Evolutionary conservation across 2,888 invertebrate genomes (phyloP).

Genomic region (Euspilapteryx auroguttella): DNA sequence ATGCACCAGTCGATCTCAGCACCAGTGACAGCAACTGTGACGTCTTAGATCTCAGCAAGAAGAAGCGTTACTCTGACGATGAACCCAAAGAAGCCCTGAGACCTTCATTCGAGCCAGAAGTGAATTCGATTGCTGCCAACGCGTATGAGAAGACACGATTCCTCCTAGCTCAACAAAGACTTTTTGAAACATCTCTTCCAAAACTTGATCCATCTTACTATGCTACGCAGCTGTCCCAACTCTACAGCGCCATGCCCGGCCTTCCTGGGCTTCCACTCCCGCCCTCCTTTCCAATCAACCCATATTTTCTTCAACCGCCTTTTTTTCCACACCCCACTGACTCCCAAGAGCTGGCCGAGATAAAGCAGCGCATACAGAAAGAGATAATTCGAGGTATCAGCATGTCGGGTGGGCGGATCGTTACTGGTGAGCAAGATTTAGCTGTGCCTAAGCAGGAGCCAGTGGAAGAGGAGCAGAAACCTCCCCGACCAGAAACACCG

Average conservation of each 20-base stretch:
- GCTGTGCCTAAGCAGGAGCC: slow-evolving; percentile 39
- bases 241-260: slow-evolving; percentile 60
- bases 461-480: slow-evolving; percentile 57
- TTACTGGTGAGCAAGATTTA: slow-evolving; percentile 31
- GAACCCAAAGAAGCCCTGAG: slow-evolving; percentile 39
- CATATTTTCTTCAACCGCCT: slow-evolving; percentile 65
- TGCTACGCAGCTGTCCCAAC: slow-evolving; percentile 63
- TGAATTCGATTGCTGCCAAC: slow-evolving; percentile 30
- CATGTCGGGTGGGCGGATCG: slow-evolving; percentile 70
- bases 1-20: slow-evolving; percentile 68
- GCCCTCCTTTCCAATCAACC: slow-evolving; percentile 65
- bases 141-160: slow-evolving; percentile 61
- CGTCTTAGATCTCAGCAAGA: slow-evolving; percentile 82
- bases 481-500: slow-evolving; percentile 28
- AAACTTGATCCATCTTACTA: slow-evolving; percentile 66
- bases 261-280: slow-evolving; percentile 56
- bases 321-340: slow-evolving; percentile 58
- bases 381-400: slow-evolving; percentile 67
- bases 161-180: slow-evolving; percentile 67
- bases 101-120: slow-evolving; percentile 40
- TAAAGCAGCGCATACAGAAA: slow-evolving; percentile 69
- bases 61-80: slow-evolving; percentile 50
- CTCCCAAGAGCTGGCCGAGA: slow-evolving; percentile 65
- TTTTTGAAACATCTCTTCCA: slow-evolving; percentile 63
- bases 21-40: slow-evolving; percentile 63